phyloP scores from a whole-genome alignment of 2,113 vertebrate species.

The Aphyosemion australe region DNA sequence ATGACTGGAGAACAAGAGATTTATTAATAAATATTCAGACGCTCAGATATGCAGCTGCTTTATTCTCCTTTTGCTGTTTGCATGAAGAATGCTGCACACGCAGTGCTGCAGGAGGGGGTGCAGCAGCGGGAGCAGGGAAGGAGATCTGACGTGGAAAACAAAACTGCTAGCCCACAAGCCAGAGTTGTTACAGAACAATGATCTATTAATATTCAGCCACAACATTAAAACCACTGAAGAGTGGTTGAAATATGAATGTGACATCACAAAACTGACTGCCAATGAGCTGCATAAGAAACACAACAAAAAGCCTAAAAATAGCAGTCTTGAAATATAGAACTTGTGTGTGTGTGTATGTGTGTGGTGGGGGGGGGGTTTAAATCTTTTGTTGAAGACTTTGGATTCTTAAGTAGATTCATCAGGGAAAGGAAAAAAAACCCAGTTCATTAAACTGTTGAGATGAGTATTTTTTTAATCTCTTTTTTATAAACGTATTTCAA shows the following conservation, averaged over 20 bases:
- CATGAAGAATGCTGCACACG: background rate
- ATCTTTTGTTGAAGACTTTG: background rate
- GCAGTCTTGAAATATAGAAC: background rate
- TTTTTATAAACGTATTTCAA: no score
- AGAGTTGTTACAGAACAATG: background rate
- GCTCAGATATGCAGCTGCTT: background rate
- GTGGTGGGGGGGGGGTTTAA: no score
- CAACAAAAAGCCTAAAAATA: background rate
- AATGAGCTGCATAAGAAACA: background rate
- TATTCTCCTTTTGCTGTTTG: background rate
- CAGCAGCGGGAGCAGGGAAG: background rate
- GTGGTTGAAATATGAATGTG: background rate
- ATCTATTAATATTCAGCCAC: background rate
- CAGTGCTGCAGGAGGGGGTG: slow-evolving; percentile 8
- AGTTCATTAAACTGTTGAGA: no score
- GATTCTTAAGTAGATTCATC: background rate
- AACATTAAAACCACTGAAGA: slow-evolving; percentile 2
- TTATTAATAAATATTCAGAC: background rate
- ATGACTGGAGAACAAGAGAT: background rate
- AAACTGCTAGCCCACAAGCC: background rate
- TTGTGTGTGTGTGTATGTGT: no score
- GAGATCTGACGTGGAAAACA: background rate
- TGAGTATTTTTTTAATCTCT: no score
- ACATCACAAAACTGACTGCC: background rate
- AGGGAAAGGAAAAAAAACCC: background rate